Evolutionary conservation across 1,140 invertebrate genomes (phyloP).

Genomic region (Grapholita molesta): DNA sequence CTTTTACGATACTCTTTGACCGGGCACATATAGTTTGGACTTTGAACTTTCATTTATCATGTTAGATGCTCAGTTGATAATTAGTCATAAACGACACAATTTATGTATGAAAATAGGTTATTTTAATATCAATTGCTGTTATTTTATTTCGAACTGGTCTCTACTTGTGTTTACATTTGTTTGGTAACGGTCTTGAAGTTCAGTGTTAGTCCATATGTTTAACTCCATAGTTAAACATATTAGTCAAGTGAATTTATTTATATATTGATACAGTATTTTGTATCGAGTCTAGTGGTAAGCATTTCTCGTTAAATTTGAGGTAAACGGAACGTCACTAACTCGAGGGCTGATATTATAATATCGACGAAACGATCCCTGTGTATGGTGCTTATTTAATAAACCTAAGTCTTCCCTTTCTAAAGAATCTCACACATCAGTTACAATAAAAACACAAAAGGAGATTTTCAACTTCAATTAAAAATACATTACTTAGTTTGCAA

Average conservation of each 20-base stretch:
- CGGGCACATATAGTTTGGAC: background rate
- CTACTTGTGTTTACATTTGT: background rate
- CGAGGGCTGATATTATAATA: too few relatives aligned
- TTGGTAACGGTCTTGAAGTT: background rate
- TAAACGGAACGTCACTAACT: too few relatives aligned
- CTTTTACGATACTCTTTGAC: background rate
- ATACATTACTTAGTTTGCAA: too few relatives aligned
- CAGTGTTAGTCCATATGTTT: background rate
- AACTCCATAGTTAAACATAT: too few relatives aligned
- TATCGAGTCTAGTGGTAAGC: background rate
- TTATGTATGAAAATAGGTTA: background rate
- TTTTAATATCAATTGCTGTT: background rate
- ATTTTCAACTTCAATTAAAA: too few relatives aligned
- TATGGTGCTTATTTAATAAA: too few relatives aligned
- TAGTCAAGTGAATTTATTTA: background rate
- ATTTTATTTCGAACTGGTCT: background rate
- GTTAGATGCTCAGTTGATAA: background rate
- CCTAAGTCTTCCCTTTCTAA: too few relatives aligned
- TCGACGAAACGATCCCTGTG: too few relatives aligned
- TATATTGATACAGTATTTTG: background rate
- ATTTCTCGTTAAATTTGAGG: too few relatives aligned
- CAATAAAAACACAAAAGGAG: too few relatives aligned
- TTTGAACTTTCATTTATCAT: background rate
- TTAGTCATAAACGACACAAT: background rate
- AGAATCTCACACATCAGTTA: too few relatives aligned